Evolutionary conservation across 2,113 vertebrate species (phyloP), one percentile per base, ranked within the genome.

Genomic region (Ariopsis seemanni): DNA sequence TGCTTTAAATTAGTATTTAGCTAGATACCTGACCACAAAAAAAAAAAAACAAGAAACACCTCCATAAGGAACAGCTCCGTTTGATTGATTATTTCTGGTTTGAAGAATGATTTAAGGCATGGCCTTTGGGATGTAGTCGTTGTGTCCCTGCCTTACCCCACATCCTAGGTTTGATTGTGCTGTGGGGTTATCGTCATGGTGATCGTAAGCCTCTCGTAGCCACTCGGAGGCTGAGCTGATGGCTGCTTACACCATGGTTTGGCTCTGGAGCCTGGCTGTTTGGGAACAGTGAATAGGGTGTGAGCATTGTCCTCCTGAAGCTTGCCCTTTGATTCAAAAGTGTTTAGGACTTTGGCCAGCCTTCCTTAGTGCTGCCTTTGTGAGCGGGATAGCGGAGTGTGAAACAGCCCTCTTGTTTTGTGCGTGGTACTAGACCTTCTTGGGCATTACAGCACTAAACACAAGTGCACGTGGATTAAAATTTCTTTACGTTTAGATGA

Each of bases 121-220:
- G 55, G 20, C 11, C 8, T 14, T 63, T 79, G 57, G 69, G 74
- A 79, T 27, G 58, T 60, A 62, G 58, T 42, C 25, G 71, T 72
- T 58, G 5, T 67, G 60, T 81, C 27, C 52, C 20, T 86, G 77
- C 30, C 12, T 67, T 87, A 20, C 53, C 86, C 82, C 88, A 87
- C 84, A 48, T 62, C 65, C 82, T 82, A 77, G 72, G 58, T 55
- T 60, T 86, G 58, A 84, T 83, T 50, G 71, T 93, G 95, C 93
- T 91, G 90, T 91, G 91, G 93, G 93, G 88, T 91, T 89, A 93
- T 96, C 93, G 92, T 93, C 94, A 95, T 96, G 93, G 94, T 93
- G 94, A 96, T 91, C 89, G 91, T 79, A 93, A 94, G 93, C 90
- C 88, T 91, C 90, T 91, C 90, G 88, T 83, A 93, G 95, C 92